Conservation (phyloP, 2,797 vertebrate species). For the Sebastiscus tertius region DNA sequence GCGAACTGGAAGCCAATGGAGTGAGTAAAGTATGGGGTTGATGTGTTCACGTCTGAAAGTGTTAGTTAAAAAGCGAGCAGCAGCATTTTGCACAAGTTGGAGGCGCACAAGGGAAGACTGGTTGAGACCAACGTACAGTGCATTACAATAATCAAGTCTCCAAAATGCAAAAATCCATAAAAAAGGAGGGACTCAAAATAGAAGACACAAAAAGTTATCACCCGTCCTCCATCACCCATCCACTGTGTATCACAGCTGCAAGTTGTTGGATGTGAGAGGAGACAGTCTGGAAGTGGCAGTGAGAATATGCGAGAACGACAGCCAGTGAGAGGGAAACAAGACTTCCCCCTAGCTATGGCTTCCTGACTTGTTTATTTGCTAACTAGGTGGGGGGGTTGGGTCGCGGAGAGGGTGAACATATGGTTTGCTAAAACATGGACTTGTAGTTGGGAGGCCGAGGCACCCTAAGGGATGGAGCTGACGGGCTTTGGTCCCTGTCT, state of each 20-base stretch:
- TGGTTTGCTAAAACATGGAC: conserved; percentile 87
- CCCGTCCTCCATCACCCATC: not conserved
- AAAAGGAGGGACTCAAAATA: not conserved
- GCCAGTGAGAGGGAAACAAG: conserved; percentile 71
- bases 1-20: too few relatives aligned
- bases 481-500: conserved; percentile 83
- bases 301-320: conserved; percentile 58
- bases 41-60: too few relatives aligned
- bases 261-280: conserved; percentile 16
- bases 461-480: conserved; percentile 78
- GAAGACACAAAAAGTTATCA: not conserved
- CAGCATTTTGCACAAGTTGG: too few relatives aligned
- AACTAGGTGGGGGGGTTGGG: conserved; percentile 63
- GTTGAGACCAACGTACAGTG: too few relatives aligned
- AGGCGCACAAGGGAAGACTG: too few relatives aligned
- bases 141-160: too few relatives aligned
- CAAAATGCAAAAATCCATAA: not conserved
- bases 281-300: conserved; percentile 38
- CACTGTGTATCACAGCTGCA: not conserved
- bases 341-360: conserved; percentile 83
- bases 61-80: too few relatives aligned
- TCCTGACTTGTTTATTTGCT: conserved; percentile 86
- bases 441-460: conserved; percentile 84
- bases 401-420: conserved; percentile 80
- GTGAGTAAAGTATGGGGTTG: too few relatives aligned